These are phyloP conservation scores for Drosophila melanogaster DNA, from an alignment of 1,140 invertebrate species.

Conservation along the genomic window Release_6_plus_ISO1_MT NT_033777.3:17527001-17527500, in stretches of 20 bases:
- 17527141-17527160: constrained; percentile 7
- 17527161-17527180: neutral
- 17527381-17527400: constrained; percentile 52
- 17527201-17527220: no score
- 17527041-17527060: constrained; percentile 38
- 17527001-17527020: constrained; percentile 37
- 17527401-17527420: constrained; percentile 66
- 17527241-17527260: no score
- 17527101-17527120: constrained; percentile 51
- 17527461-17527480: constrained; percentile 13
- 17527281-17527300: neutral
- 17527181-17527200: no score
- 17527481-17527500: neutral
- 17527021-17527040: constrained; percentile 64
- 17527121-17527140: neutral
- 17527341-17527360: constrained; percentile 68
- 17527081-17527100: constrained; percentile 54
- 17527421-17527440: constrained; percentile 76
- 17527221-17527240: no score
- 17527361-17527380: constrained; percentile 74
- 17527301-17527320: neutral
- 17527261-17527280: neutral
- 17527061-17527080: constrained; percentile 13
- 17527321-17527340: constrained; percentile 22
- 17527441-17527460: constrained; percentile 49